phyloP scores from a whole-genome alignment of 1,140 invertebrate species.

The Drosophila malerkotliana region DNA sequence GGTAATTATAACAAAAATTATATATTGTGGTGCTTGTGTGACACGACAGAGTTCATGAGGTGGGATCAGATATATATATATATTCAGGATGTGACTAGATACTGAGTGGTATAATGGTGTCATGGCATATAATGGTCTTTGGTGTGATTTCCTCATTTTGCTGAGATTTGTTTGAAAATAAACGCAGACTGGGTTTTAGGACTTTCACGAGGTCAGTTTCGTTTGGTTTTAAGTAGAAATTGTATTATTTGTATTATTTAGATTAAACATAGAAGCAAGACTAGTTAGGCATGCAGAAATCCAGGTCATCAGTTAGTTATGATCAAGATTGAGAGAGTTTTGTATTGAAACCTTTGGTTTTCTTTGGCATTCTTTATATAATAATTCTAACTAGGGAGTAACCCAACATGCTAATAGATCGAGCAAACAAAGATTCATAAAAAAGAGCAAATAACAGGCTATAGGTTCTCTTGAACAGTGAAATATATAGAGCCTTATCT shows the following conservation, averaged over 20 bases:
- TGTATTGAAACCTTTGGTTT: neutral
- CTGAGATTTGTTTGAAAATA: slow-evolving; percentile 48
- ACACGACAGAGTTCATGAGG: slow-evolving; percentile 34
- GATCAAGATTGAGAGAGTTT: neutral
- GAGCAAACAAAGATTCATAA: neutral
- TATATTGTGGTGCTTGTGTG: slow-evolving; percentile 36
- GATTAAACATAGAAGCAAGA: slow-evolving; percentile 15
- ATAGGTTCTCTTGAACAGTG: neutral
- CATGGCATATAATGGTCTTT: slow-evolving; percentile 10
- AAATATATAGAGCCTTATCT: neutral
- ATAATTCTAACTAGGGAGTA: neutral
- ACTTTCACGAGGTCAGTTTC: slow-evolving; percentile 29
- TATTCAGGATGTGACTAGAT: slow-evolving; percentile 16
- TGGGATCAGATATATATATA: neutral
- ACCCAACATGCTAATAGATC: neutral
- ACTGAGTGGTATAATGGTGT: slow-evolving; percentile 23
- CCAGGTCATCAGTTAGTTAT: slow-evolving; percentile 5
- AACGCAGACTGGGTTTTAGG: slow-evolving; percentile 1
- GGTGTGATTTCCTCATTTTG: slow-evolving; percentile 44
- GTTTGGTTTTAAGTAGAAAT: slow-evolving; percentile 1
- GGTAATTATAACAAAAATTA: slow-evolving; percentile 51
- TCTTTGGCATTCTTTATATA: neutral
- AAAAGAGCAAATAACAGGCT: slow-evolving; percentile 6
- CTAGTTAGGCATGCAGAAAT: slow-evolving; percentile 38
- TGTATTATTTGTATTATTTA: neutral